phyloP scores from a whole-genome alignment of 2,888 invertebrate genomes.

The Hypsopygia costalis region DNA sequence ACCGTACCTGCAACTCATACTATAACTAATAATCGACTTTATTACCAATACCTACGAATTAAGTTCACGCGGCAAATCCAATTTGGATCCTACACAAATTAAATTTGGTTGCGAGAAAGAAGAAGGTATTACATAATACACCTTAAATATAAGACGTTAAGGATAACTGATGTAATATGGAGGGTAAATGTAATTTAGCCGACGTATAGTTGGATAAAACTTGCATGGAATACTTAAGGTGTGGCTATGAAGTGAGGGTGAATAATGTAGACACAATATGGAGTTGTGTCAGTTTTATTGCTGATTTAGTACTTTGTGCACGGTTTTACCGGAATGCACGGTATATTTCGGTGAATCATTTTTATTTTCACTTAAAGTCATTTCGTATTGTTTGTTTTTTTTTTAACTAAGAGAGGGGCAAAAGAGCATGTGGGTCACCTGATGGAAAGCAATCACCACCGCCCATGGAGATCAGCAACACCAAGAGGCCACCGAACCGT shows the following conservation, averaged over 20 bases:
- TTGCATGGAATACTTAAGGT: slow-evolving; percentile 1
- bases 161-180: slow-evolving; percentile 2
- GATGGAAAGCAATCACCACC: no score
- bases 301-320: no score
- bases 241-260: neutral
- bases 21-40: neutral
- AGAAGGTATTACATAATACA: neutral
- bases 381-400: no score
- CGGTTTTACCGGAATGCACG: no score
- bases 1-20: neutral
- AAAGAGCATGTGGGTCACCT: no score
- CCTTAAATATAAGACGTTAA: neutral
- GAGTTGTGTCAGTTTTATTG: no score
- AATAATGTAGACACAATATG: neutral
- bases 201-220: neutral
- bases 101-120: neutral
- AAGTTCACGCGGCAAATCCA: slow-evolving; percentile 1
- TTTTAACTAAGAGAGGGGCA: no score
- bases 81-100: slow-evolving; percentile 1
- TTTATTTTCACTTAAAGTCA: no score
- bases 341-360: no score
- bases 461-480: no score
- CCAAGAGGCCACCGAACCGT: no score
- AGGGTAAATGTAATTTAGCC: neutral
- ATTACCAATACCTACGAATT: neutral